A percentile compares a stretch with the other conserved stretches of the same genome.
Conservation (phyloP, 2,113 vertebrate species). For the Muscicapa adusta region DNA sequence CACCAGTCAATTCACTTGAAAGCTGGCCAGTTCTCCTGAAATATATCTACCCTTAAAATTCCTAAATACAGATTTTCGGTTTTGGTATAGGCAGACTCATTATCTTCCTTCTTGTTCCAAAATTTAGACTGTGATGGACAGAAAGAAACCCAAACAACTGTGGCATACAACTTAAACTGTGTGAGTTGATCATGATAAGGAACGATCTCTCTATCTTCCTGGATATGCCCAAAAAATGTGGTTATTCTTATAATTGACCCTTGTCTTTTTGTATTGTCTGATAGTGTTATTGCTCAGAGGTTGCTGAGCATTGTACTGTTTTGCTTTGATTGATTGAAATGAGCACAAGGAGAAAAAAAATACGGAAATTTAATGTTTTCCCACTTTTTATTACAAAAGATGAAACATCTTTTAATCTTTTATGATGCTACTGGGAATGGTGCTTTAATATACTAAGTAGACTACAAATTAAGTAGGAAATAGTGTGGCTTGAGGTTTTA, state of each 20-base stretch:
- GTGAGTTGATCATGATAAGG: background rate
- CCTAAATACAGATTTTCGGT: background rate
- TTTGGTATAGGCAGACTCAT: background rate
- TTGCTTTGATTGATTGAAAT: background rate
- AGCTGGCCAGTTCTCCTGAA: background rate
- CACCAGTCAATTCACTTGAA: background rate
- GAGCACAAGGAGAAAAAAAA: background rate
- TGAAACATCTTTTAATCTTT: background rate
- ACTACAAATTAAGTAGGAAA: background rate
- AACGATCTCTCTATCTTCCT: background rate
- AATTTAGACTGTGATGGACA: background rate
- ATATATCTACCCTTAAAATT: background rate
- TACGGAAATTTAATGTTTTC: background rate
- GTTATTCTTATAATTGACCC: background rate
- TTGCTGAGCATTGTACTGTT: background rate
- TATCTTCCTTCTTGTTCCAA: background rate
- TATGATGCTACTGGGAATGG: background rate
- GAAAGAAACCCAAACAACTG: accelerated
- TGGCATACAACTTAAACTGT: background rate
- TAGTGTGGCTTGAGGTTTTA: background rate
- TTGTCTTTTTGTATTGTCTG: background rate
- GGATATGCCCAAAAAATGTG: background rate
- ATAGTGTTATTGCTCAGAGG: background rate
- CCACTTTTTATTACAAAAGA: background rate
- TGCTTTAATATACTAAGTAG: background rate